These are phyloP conservation scores for Drosophila paucipuncta DNA, from an alignment of 2,888 invertebrate species.

Conservation along the genomic window DNA sequence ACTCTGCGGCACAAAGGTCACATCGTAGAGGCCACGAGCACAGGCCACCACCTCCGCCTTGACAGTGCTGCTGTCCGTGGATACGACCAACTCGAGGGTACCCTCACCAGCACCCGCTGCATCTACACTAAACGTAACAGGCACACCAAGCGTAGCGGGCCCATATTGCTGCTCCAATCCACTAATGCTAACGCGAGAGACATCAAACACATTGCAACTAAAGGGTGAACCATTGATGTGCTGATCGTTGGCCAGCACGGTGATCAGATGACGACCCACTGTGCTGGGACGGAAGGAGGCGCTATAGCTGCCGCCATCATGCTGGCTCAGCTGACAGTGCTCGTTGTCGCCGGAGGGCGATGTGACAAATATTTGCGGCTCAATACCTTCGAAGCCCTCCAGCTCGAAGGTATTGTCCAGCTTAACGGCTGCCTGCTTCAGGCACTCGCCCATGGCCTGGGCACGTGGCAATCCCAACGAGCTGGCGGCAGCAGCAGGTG, in stretches of 20 bases:
- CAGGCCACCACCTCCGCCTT: constrained; percentile 95
- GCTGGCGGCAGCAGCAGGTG: constrained; percentile 83
- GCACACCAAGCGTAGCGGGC: constrained; percentile 89
- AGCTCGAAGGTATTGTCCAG: constrained; percentile 87
- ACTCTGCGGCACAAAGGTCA: constrained; percentile 96
- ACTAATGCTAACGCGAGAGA: constrained; percentile 91
- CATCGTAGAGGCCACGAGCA: constrained; percentile 95
- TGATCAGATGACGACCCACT: constrained; percentile 94
- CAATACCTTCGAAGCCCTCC: constrained; percentile 87
- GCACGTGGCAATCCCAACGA: constrained; percentile 87
- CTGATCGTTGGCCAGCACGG: constrained; percentile 92
- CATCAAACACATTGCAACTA: constrained; percentile 97
- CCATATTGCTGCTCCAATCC: constrained; percentile 87
- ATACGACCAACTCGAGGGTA: constrained; percentile 95
- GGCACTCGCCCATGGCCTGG: constrained; percentile 84
- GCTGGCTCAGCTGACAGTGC: constrained; percentile 89
- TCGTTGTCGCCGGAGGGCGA: constrained; percentile 94
- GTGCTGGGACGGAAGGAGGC: constrained; percentile 93
- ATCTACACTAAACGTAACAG: constrained; percentile 96
- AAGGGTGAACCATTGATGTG: constrained; percentile 96
- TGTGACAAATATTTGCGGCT: constrained; percentile 90
- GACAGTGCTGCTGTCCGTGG: constrained; percentile 94
- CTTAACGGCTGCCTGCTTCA: constrained; percentile 85
- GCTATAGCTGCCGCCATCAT: constrained; percentile 90
- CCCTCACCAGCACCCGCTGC: constrained; percentile 98